Evolutionary conservation across 1,140 invertebrate species (phyloP).

Genomic region (Polypedilum vanderplanki): DNA sequence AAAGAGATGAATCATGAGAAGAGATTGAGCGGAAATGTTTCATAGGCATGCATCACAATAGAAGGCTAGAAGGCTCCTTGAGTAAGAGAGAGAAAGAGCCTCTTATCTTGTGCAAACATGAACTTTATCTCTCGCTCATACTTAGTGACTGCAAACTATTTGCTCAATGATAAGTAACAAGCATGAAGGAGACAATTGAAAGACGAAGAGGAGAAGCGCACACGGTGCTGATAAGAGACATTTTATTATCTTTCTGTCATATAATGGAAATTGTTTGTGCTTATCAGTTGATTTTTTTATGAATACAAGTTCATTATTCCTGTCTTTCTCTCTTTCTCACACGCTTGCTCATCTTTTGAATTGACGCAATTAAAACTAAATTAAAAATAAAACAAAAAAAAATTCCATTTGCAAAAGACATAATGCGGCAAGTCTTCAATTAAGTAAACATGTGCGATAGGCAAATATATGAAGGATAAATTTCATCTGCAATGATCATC

Average conservation of each 20-base stretch:
- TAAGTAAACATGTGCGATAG: no score
- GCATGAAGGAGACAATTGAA: background rate
- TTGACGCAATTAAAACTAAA: no score
- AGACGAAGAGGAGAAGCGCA: background rate
- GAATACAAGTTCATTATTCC: background rate
- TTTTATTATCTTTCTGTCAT: background rate
- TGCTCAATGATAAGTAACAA: constrained; percentile 16
- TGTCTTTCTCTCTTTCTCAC: background rate
- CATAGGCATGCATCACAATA: background rate
- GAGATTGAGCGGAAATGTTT: background rate
- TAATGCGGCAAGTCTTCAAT: no score
- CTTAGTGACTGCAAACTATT: background rate
- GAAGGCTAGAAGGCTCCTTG: no score
- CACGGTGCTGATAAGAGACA: background rate
- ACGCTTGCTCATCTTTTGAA: no score
- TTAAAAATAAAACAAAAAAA: no score
- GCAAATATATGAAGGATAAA: background rate
- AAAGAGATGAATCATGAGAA: background rate
- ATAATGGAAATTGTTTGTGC: background rate
- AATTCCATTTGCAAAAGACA: no score
- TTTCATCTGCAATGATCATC: constrained; percentile 1
- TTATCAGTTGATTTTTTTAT: constrained; percentile 1
- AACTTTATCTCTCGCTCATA: constrained; percentile 1
- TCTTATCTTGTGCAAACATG: background rate
- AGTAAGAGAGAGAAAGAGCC: no score